Base-by-base conservation (phyloP, 2,113 vertebrate species). In the Peromyscus leucopus region DNA sequence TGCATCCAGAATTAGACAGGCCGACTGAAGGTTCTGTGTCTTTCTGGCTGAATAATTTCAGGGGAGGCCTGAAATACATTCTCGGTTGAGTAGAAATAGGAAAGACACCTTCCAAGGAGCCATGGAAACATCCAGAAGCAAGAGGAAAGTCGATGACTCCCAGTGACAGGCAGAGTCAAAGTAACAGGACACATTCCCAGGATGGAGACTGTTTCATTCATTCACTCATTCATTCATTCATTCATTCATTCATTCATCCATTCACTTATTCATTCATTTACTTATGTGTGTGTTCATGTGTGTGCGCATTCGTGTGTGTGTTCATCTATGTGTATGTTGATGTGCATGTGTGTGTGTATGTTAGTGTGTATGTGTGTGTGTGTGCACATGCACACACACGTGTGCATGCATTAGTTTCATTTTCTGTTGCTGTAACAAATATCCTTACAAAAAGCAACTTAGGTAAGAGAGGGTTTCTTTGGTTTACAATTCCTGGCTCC, bases 21-120 rank as follows among this genome's bases (percentile, higher is more conserved):
- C 57, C 22, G 10, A 69, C 86, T 71, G 36, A 89, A 96, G 74
- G 65, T 88, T 79, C 59, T 36, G 63, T 26, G 28, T 96, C 90
- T 95, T 93, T 71, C 87, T n/a, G 59, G 67, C 2, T 80, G 48
- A 91, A 42, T 84, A 74, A 93, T 75, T 84, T 67, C 75, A 48
- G 85, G 86, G 55, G 48, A 89, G 57, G 39, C 33, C 78, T 12
- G 11, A 78, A 72, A 85, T 65, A 19, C 51, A 48, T 42, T 55
- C 87, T 69, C 15, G 26, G 51, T 46, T 36, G 22, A 48, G 67
- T 22, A 4, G 55, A 57, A n/a, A 80, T 12, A 6, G 11, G 78
- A 39, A 39, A 63, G 36, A 48, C 80, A 65, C 42, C 69, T 2
- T 12, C 4, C 5, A 36, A 0, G 2, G 51, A 65, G 42, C 17